Evolutionary conservation across 1,140 invertebrate species (phyloP).

Genomic region (Leptonema lineaticorne): DNA sequence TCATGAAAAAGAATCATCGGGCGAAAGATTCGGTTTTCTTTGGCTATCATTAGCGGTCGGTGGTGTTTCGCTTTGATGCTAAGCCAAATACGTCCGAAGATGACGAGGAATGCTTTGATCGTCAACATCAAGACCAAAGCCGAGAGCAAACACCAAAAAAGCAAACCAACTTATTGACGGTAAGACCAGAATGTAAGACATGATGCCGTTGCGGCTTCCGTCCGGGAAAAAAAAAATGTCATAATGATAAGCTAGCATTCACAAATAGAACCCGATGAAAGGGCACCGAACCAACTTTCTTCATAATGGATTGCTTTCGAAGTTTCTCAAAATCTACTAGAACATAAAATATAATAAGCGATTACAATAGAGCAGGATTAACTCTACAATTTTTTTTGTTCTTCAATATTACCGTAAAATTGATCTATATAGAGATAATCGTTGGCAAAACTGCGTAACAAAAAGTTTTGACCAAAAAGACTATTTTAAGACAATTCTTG

Average conservation of each 20-base stretch:
- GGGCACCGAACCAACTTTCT: not conserved
- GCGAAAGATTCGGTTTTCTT: too few relatives aligned
- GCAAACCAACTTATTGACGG: too few relatives aligned
- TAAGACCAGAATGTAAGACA: not conserved
- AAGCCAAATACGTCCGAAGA: constrained; percentile 35
- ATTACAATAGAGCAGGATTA: too few relatives aligned
- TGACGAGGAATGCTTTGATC: constrained; percentile 38
- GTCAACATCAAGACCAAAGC: not conserved
- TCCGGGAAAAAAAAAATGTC: constrained; percentile 16
- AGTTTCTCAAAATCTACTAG: too few relatives aligned
- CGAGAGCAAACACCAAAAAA: not conserved
- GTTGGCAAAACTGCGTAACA: too few relatives aligned
- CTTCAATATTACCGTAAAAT: too few relatives aligned
- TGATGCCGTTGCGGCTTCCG: constrained; percentile 8
- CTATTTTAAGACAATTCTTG: too few relatives aligned
- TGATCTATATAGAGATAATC: too few relatives aligned
- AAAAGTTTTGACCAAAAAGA: too few relatives aligned
- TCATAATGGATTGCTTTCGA: constrained; percentile 4
- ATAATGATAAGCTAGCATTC: constrained; percentile 19
- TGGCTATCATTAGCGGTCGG: constrained; percentile 33
- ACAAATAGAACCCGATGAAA: constrained; percentile 14
- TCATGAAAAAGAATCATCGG: too few relatives aligned
- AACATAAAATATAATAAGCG: too few relatives aligned
- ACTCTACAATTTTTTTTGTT: too few relatives aligned
- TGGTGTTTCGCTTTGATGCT: constrained; percentile 35